Evolutionary conservation across 1,140 invertebrate species (phyloP).

Genomic region (Akabosia matsudoensis): DNA sequence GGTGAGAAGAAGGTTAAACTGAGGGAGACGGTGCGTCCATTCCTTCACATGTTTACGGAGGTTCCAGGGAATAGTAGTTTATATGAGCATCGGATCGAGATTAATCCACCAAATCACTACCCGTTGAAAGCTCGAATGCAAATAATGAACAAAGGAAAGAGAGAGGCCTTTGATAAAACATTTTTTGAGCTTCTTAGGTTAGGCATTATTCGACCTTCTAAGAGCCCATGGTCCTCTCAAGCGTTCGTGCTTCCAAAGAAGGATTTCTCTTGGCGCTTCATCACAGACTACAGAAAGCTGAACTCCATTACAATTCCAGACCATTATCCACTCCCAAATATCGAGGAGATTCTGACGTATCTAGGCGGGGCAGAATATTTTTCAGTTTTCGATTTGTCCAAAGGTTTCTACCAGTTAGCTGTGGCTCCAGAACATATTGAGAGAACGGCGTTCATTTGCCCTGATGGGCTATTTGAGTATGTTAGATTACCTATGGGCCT

Average conservation of each 20-base stretch:
- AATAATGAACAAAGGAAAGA: slow-evolving; percentile 27
- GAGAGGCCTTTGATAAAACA: slow-evolving; percentile 4
- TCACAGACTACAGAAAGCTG: neutral
- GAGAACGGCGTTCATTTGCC: slow-evolving; percentile 49
- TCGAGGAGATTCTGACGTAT: slow-evolving; percentile 28
- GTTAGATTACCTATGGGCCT: slow-evolving; percentile 48
- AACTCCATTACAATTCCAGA: slow-evolving; percentile 49
- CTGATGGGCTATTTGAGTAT: slow-evolving; percentile 46
- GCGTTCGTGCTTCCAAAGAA: neutral
- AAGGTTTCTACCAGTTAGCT: slow-evolving; percentile 55
- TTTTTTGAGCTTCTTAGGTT: neutral
- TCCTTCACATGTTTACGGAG: neutral
- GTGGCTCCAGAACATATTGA: slow-evolving; percentile 45
- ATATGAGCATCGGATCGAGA: too few species aligned
- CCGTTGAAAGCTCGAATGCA: neutral
- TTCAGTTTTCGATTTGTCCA: slow-evolving; percentile 51
- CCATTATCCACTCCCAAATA: slow-evolving; percentile 50
- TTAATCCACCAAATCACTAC: neutral
- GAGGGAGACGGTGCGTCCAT: neutral
- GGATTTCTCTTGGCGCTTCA: neutral
- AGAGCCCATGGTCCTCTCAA: neutral
- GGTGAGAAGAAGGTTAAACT: neutral
- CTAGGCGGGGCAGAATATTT: slow-evolving; percentile 40
- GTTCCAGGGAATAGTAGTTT: neutral
- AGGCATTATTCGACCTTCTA: neutral